Evolutionary conservation across 2,888 invertebrate genomes (phyloP).

Genomic region (Apamea sordens): DNA sequence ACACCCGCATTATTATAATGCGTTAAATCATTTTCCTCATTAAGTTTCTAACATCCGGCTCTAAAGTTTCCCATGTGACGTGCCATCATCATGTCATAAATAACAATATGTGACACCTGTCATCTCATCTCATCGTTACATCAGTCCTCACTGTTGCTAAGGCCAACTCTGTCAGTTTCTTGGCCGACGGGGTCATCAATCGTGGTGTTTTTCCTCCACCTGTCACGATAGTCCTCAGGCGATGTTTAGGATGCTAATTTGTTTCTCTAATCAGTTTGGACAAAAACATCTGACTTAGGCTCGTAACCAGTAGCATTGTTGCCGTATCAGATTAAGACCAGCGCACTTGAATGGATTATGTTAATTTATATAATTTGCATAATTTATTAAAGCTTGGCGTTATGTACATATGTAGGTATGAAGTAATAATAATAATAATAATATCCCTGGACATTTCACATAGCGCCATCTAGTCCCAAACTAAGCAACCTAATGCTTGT

Average conservation of each 20-base stretch:
- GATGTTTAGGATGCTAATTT: background rate
- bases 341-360: background rate
- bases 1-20: background rate
- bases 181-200: constrained; percentile 1
- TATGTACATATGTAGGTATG: background rate
- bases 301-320: too few relatives aligned
- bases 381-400: too few relatives aligned
- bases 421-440: too few relatives aligned
- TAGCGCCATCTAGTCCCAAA: too few relatives aligned
- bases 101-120: background rate
- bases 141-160: constrained; percentile 19
- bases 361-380: background rate
- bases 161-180: constrained; percentile 3
- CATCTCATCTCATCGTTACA: constrained; percentile 19
- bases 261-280: background rate
- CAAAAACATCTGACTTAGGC: background rate
- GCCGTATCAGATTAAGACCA: background rate
- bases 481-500: too few relatives aligned
- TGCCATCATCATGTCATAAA: constrained; percentile 14
- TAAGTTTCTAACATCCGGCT: constrained; percentile 12
- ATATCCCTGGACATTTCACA: too few relatives aligned
- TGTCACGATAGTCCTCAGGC: constrained; percentile 9
- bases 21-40: constrained; percentile 8
- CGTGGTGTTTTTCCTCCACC: constrained; percentile 36
- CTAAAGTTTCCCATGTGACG: constrained; percentile 4